These are phyloP conservation scores for Mastigias papua DNA, from an alignment of 30 jellyfish, hydroid and myxozoan species.

Conservation along the genomic window DNA sequence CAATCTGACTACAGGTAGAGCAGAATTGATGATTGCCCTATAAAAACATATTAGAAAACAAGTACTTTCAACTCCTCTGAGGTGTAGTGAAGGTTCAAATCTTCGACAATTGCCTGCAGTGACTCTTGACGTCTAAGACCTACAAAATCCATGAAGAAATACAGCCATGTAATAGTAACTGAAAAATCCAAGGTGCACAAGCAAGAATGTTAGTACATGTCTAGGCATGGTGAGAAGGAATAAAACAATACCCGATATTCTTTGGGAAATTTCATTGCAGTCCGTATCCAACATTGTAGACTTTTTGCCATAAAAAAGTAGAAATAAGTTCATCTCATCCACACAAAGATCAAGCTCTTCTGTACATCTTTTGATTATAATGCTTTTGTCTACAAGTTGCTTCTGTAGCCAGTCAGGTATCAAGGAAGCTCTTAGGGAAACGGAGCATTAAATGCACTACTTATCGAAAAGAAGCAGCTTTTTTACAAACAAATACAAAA, in stretches of 20 bases:
- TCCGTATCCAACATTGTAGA: no score
- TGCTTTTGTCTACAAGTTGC: conserved; percentile 55
- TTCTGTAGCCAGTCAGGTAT: conserved; percentile 44
- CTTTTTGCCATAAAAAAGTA: no score
- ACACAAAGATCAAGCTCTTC: conserved; percentile 29
- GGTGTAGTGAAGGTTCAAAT: neutral
- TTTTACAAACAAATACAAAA: no score
- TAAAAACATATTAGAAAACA: neutral
- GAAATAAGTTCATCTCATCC: conserved; percentile 61
- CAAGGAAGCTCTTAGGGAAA: neutral
- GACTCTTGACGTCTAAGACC: neutral
- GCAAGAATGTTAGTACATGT: neutral
- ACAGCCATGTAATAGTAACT: neutral
- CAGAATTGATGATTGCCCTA: neutral
- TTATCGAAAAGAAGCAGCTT: neutral
- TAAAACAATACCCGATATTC: neutral
- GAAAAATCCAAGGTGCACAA: neutral
- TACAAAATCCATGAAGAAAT: neutral
- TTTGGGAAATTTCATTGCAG: no score
- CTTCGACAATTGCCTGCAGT: neutral
- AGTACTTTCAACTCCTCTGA: neutral
- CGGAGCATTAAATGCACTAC: neutral
- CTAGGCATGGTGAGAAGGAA: neutral
- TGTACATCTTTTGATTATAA: conserved; percentile 30
- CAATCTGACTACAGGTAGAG: neutral